Base-by-base conservation (phyloP, 2,888 invertebrate species). In the Eristalis intricaria region DNA sequence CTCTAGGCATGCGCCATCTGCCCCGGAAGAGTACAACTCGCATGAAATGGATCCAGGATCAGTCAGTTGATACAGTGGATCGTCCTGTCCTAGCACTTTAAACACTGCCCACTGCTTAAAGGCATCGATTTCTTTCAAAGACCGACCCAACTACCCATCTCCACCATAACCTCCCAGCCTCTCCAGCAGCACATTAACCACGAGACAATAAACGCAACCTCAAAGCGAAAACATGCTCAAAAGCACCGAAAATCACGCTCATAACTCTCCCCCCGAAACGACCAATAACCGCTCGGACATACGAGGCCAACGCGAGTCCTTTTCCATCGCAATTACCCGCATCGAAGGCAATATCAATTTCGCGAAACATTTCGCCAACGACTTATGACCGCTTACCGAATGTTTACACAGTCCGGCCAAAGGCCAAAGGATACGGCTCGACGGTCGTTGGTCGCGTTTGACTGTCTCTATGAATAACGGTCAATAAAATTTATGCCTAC, bases 401-500 rank as follows among this genome's bases (percentile, higher is more conserved):
- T 86, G 75, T 86, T 86, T 86, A 71, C 83, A 66, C 78, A 83
- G 58, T 61, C 70, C 26, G 78, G 63, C 82, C 73, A 65, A 40
- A 63, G 78, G 63, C 82, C 73, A 65, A 38, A 61, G 22, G 11
- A 23, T 15, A 3, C 23, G 2, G 23, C 23, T 4, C 3, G 26
- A 15, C 60, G 26, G 26, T 13, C 26, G 13, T 38, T 38, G 38
- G 4, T 35, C 35, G 35, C 35, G 29, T 29, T n/a, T 35, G 35
- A 11, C 58, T 58, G 11, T 68, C 19, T 65, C 38, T 76, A 84
- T 84, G 84, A 87, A 73, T 87, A 84, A 87, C 73, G 87, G 76
- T 56, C 87, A 84, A 79, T 87, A 87, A 87, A 84, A 76, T 73
- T 73, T 80, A 87, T 84, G 84, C 71, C 22, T 61, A 64, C 84